These are phyloP conservation scores for Bhutanitis thaidina DNA, from an alignment of 2,888 invertebrate species.

Conservation along the genomic window DNA sequence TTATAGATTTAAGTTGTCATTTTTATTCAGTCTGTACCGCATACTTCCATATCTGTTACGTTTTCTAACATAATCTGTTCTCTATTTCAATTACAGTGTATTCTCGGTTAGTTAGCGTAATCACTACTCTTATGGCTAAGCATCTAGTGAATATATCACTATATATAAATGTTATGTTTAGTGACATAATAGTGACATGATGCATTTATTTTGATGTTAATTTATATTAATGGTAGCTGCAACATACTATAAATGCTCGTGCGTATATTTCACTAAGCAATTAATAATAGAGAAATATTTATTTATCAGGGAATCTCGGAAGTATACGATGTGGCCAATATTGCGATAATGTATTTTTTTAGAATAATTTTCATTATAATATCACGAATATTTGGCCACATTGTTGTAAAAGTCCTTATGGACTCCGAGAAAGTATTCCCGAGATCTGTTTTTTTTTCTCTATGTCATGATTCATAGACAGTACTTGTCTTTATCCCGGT, in stretches of 20 bases:
- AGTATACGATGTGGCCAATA: constrained; percentile 44
- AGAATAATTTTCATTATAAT: constrained; percentile 55
- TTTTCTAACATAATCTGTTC: constrained; percentile 47
- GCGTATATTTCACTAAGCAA: constrained; percentile 64
- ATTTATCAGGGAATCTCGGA: constrained; percentile 46
- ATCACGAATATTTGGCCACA: constrained; percentile 44
- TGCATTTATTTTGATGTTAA: constrained; percentile 79
- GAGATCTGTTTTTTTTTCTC: constrained; percentile 63
- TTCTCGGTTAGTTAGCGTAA: constrained; percentile 70
- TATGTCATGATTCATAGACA: constrained; percentile 54
- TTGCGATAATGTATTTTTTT: constrained; percentile 50
- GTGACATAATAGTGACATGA: constrained; percentile 77
- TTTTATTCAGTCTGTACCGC: constrained; percentile 28
- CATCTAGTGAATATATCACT: constrained; percentile 66
- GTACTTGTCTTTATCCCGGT: constrained; percentile 67
- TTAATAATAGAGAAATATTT: constrained; percentile 72
- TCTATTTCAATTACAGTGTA: constrained; percentile 48
- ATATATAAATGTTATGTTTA: constrained; percentile 65
- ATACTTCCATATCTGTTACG: constrained; percentile 67
- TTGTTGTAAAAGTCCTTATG: constrained; percentile 34
- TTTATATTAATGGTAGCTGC: constrained; percentile 77
- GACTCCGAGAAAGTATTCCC: constrained; percentile 50
- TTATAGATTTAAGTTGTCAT: constrained; percentile 52
- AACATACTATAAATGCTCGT: constrained; percentile 72
- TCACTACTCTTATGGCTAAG: constrained; percentile 68